Percentiles rank a stretch among this genome's conserved stretches.
These are phyloP conservation scores for Hemaris fuciformis DNA, from an alignment of 2,888 invertebrate species.

Conservation along the genomic window DNA sequence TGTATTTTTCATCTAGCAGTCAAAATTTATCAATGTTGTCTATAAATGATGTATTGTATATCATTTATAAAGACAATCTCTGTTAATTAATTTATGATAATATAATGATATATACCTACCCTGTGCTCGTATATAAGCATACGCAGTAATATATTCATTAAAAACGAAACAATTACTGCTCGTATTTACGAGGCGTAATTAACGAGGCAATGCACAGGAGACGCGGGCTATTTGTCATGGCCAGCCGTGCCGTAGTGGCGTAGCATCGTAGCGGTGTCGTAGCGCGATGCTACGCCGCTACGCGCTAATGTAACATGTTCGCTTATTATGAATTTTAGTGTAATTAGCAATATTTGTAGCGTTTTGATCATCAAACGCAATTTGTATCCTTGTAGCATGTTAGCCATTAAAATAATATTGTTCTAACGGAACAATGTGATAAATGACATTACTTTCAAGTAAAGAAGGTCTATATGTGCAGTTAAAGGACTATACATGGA, in stretches of 20 bases:
- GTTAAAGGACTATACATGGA: too few relatives aligned
- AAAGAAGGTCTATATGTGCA: too few relatives aligned
- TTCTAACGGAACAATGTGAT: too few relatives aligned
- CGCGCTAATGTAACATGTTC: slow-evolving; percentile 5
- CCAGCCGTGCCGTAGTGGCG: slow-evolving; percentile 33
- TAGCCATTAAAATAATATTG: neutral
- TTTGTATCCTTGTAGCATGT: neutral
- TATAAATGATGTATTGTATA: too few relatives aligned
- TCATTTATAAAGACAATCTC: neutral
- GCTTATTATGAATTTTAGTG: neutral
- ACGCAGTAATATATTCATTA: slow-evolving; percentile 4
- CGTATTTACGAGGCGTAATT: slow-evolving; percentile 49
- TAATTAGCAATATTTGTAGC: neutral
- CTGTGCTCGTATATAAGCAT: neutral
- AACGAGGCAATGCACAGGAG: slow-evolving; percentile 47
- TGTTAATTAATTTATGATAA: neutral
- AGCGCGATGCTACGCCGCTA: slow-evolving; percentile 28
- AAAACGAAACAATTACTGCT: slow-evolving; percentile 24
- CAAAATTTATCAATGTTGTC: too few relatives aligned
- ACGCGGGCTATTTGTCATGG: slow-evolving; percentile 54
- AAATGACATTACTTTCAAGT: too few relatives aligned
- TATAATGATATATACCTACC: neutral
- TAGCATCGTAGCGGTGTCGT: slow-evolving; percentile 29
- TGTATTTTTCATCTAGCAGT: too few relatives aligned
- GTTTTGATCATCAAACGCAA: neutral